phyloP scores from a whole-genome alignment of 1,140 invertebrate species.

The Aphidius gifuensis region DNA sequence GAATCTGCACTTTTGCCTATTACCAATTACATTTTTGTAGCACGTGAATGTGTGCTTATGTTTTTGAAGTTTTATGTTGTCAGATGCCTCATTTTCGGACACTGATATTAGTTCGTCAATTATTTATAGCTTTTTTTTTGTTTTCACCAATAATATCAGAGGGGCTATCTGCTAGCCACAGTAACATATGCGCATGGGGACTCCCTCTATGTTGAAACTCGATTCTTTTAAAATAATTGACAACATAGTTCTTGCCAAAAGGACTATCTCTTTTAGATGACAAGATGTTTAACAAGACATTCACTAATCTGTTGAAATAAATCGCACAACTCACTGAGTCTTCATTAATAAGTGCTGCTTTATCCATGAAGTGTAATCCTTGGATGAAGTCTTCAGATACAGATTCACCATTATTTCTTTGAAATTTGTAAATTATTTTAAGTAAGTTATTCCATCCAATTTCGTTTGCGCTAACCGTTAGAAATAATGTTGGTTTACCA shows the following conservation, averaged over 20 bases:
- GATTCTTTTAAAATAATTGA: constrained; percentile 37
- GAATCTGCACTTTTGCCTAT: constrained; percentile 34
- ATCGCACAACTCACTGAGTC: constrained; percentile 50
- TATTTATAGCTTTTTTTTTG: constrained; percentile 10
- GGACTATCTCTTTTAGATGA: constrained; percentile 28
- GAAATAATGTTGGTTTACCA: constrained; percentile 36
- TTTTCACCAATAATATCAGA: constrained; percentile 26
- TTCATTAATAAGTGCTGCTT: constrained; percentile 41
- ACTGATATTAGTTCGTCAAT: constrained; percentile 26
- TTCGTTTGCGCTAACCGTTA: constrained; percentile 36
- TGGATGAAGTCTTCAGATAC: constrained; percentile 27
- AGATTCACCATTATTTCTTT: constrained; percentile 31
- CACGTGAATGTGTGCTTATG: constrained; percentile 29
- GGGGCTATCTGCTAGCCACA: constrained; percentile 39
- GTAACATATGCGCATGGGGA: constrained; percentile 38
- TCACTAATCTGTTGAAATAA: constrained; percentile 45
- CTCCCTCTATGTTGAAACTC: constrained; percentile 46
- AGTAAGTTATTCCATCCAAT: constrained; percentile 44
- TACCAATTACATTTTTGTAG: constrained; percentile 28
- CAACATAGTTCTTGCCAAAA: constrained; percentile 32
- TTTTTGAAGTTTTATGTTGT: constrained; percentile 31
- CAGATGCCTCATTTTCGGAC: constrained; percentile 28
- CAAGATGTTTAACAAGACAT: constrained; percentile 28
- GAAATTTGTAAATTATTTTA: constrained; percentile 42
- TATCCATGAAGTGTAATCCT: constrained; percentile 32